Evolutionary conservation across 2,888 invertebrate genomes (phyloP).

Genomic region (Eupithecia abbreviata): DNA sequence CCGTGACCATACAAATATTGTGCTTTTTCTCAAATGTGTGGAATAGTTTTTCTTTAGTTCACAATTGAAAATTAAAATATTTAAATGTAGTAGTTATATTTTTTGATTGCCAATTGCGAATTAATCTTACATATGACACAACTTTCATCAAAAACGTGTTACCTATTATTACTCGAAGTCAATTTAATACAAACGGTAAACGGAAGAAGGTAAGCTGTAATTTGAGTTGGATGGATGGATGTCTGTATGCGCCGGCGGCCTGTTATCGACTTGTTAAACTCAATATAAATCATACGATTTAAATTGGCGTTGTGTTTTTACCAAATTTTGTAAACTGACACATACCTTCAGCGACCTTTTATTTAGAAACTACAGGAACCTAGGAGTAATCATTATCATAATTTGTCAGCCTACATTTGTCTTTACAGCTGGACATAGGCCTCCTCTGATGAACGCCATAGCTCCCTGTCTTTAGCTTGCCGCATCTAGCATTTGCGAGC

Average conservation of each 20-base stretch:
- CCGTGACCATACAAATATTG: too few species aligned
- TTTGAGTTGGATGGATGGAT: conserved; percentile 32
- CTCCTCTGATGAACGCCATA: too few species aligned
- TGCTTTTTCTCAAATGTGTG: too few species aligned
- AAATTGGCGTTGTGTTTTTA: conserved; percentile 19
- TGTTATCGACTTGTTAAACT: conserved; percentile 30
- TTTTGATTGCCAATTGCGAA: not conserved
- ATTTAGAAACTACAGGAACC: not conserved
- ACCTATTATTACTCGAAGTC: conserved; percentile 25
- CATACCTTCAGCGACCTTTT: not conserved
- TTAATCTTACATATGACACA: conserved; percentile 22
- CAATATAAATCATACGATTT: conserved; percentile 25
- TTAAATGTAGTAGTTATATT: too few species aligned
- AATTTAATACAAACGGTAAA: conserved; percentile 25
- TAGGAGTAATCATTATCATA: not conserved
- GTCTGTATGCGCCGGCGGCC: conserved; percentile 18
- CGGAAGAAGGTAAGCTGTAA: conserved; percentile 26
- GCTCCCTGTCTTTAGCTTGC: too few species aligned
- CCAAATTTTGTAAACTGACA: not conserved
- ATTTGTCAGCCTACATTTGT: too few species aligned
- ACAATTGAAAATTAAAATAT: too few species aligned
- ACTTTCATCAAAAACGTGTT: conserved; percentile 22
- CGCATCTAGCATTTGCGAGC: too few species aligned
- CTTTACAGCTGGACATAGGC: too few species aligned
- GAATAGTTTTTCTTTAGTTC: too few species aligned